These are phyloP conservation scores for Cavia aperea DNA, from an alignment of 2,113 vertebrate species.

Conservation along the genomic window DNA sequence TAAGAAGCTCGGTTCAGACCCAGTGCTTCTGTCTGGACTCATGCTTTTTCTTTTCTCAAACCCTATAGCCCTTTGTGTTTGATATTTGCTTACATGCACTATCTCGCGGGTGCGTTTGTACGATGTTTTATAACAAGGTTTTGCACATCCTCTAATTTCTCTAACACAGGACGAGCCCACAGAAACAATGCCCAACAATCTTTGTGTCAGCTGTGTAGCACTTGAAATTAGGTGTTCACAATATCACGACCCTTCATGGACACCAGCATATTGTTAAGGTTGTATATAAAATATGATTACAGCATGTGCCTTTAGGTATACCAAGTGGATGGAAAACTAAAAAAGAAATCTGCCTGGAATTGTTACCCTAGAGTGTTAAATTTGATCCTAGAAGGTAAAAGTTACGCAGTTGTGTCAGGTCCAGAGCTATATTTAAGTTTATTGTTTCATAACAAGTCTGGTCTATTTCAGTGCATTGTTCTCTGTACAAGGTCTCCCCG, in stretches of 20 bases:
- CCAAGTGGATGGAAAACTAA: neutral
- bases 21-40: neutral
- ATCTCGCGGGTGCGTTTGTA: neutral
- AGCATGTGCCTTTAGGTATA: neutral
- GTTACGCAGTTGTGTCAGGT: conserved; percentile 43
- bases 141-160: neutral
- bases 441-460: conserved; percentile 65
- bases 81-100: neutral
- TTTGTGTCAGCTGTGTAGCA: neutral
- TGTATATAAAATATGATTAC: conserved; percentile 32
- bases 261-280: neutral
- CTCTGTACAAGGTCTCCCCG: conserved; percentile 38
- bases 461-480: conserved; percentile 43
- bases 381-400: conserved; percentile 61
- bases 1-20: neutral
- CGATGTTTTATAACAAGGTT: neutral
- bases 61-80: neutral
- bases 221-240: neutral
- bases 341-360: conserved; percentile 8
- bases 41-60: neutral
- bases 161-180: neutral
- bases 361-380: conserved; percentile 40
- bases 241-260: neutral
- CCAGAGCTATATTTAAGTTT: conserved; percentile 69
- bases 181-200: neutral